These are phyloP conservation scores for Hipposideros armiger DNA, from an alignment of 2,113 vertebrate genomes.

Conservation along the genomic window DNA sequence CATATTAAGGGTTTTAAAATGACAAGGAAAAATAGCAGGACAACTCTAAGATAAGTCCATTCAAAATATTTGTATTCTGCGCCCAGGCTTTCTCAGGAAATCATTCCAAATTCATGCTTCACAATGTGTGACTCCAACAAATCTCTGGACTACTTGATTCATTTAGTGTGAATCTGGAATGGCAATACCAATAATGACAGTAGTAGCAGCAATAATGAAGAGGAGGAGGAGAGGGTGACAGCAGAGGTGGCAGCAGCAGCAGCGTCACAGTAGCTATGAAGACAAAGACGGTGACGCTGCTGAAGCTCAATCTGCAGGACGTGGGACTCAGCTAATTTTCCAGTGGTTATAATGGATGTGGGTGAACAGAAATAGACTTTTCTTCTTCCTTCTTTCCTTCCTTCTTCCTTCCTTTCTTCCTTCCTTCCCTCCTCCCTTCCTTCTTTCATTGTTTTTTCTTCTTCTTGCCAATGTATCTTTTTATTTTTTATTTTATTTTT, in stretches of 20 bases:
- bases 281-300: neutral
- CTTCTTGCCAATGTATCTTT: neutral
- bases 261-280: neutral
- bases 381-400: neutral
- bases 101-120: slow-evolving; percentile 68
- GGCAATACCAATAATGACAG: neutral
- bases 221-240: neutral
- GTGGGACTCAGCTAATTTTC: neutral
- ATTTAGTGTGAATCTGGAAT: slow-evolving; percentile 20
- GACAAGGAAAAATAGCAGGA: slow-evolving; percentile 78
- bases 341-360: neutral
- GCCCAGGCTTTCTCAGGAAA: slow-evolving; percentile 69
- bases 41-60: slow-evolving; percentile 76
- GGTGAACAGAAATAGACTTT: neutral
- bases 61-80: slow-evolving; percentile 81
- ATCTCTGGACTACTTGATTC: slow-evolving; percentile 11
- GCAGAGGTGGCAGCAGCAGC: neutral
- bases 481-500: too few species aligned
- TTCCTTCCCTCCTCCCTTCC: neutral
- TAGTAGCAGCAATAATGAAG: neutral
- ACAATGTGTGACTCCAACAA: slow-evolving; percentile 26
- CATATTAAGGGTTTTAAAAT: slow-evolving; percentile 80
- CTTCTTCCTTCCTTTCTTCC: neutral
- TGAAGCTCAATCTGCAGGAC: neutral
- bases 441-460: neutral